Percentiles rank a stretch among this genome's conserved stretches.
Evolutionary conservation across 2,888 invertebrate species (phyloP).

Genomic region (Pheosia tremula): DNA sequence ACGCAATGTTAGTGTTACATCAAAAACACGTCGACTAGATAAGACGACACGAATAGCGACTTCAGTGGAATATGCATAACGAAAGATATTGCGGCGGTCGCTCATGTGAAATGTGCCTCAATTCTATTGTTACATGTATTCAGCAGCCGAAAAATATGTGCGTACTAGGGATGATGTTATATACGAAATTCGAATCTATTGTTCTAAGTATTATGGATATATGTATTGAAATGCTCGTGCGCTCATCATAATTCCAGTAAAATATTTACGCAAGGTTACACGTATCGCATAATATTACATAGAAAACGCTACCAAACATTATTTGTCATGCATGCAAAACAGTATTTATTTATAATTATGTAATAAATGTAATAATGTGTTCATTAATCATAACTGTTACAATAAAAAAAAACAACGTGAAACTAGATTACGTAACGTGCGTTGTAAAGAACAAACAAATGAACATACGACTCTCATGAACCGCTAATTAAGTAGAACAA

Average conservation of each 20-base stretch:
- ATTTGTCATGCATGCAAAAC: too few relatives aligned
- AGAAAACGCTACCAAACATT: too few relatives aligned
- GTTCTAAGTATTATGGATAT: neutral
- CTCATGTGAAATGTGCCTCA: constrained; percentile 42
- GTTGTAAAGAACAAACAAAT: neutral
- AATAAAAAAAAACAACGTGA: neutral
- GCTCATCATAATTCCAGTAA: constrained; percentile 1
- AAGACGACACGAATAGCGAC: constrained; percentile 49
- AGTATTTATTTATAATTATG: too few relatives aligned
- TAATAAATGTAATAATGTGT: too few relatives aligned
- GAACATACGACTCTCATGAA: neutral
- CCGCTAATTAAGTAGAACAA: constrained; percentile 14
- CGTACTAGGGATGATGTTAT: constrained; percentile 12
- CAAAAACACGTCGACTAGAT: constrained; percentile 49
- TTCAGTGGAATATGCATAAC: constrained; percentile 38
- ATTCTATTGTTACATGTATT: constrained; percentile 33
- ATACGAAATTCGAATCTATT: constrained; percentile 26
- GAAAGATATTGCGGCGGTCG: constrained; percentile 33
- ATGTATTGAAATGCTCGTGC: neutral
- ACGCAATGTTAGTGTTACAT: constrained; percentile 55
- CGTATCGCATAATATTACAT: too few relatives aligned
- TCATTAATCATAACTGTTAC: too few relatives aligned
- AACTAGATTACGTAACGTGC: constrained; percentile 15
- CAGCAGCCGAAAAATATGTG: constrained; percentile 31
- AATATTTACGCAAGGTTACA: too few relatives aligned